Evolutionary conservation across 2,113 vertebrate species (phyloP).

Genomic region (Rhineura floridana): DNA sequence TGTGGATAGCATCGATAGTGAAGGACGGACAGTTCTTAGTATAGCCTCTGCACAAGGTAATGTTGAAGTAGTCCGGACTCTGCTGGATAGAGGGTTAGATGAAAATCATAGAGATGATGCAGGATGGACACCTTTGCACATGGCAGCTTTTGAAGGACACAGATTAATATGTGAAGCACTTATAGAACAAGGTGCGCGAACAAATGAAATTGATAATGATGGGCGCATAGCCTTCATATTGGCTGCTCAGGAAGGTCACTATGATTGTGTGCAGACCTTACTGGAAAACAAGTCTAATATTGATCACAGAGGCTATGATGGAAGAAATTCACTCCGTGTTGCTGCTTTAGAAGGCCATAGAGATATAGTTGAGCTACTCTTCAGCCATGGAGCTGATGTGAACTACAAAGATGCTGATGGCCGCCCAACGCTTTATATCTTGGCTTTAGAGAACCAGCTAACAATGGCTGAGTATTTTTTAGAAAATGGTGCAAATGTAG

Average conservation of each 20-base stretch:
- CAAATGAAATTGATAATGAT: slow-evolving; percentile 94
- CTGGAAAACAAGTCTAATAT: slow-evolving; percentile 92
- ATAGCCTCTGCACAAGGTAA: slow-evolving; percentile 97
- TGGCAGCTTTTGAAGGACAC: slow-evolving; percentile 97
- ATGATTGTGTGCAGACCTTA: slow-evolving; percentile 93
- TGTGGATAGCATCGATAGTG: slow-evolving; percentile 95
- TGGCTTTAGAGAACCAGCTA: slow-evolving; percentile 96
- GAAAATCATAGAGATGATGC: slow-evolving; percentile 97
- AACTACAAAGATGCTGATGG: slow-evolving; percentile 95
- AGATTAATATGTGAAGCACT: slow-evolving; percentile 94
- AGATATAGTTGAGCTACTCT: slow-evolving; percentile 92
- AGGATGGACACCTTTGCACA: slow-evolving; percentile 97
- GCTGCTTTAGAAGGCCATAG: slow-evolving; percentile 93
- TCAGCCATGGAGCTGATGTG: slow-evolving; percentile 90
- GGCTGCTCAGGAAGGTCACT: slow-evolving; percentile 95
- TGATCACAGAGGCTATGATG: slow-evolving; percentile 95
- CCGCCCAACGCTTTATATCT: slow-evolving; percentile 93
- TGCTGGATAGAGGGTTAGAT: slow-evolving; percentile 96
- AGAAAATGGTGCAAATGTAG: slow-evolving; percentile 93
- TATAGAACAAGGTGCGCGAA: slow-evolving; percentile 96
- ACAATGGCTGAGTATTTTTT: slow-evolving; percentile 95
- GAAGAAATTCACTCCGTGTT: slow-evolving; percentile 92
- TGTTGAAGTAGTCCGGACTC: slow-evolving; percentile 95
- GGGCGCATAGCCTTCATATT: slow-evolving; percentile 93
- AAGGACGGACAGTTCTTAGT: slow-evolving; percentile 96